Evolutionary conservation across 2,797 vertebrate genomes (phyloP), one percentile per base, ranked within the genome.

Genomic region (Schizothorax lantsangensis): DNA sequence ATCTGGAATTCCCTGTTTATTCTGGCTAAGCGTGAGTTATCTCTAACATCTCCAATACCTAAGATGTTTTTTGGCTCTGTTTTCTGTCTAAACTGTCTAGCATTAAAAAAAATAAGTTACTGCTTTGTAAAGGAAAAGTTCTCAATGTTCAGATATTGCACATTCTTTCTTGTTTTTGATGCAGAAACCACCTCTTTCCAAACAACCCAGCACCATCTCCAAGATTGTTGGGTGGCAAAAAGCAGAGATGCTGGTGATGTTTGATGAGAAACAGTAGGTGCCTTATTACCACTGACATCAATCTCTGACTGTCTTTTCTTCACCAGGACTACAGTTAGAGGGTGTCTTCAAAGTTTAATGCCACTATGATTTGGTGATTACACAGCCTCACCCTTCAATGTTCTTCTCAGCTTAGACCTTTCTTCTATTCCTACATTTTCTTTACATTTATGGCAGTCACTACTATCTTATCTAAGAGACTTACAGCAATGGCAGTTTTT

Each of bases 1-100:
- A 79, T 69, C 45, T 79, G n/a, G 74, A 84, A 84, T 69, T 78
- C 33, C 54, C 40, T 15, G 30, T 64, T 23, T 68, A 26, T 84
- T 78, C 74, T 68, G 43, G 45, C 23, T 30, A 57, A 69, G 36
- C 43, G 7, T 40, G 26, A 49, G 8, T 84, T 66, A 66, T 84
- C 43, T 66, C 30, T 38, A 75, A 72, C 15, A n/a, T 57, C 14
- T 57, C 9, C 17, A 40, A 64, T 36, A 49, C 19, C 38, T 74
- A 47, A 74, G 19, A 64, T 64, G 17, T 59, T 15, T 38, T n/a
- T 26, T 74, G 19, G 4, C 5, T 43, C 10, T n/a, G 4, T 9
- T 57, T 83, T 59, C n/a, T 3, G 36, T 36, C 15, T 68, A 68
- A 68, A 68, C 30, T 9, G 64, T 68, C 64, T 33, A 68, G 64